Evolutionary conservation across 2,888 invertebrate species (phyloP).

Genomic region (Ceriagrion tenellum): DNA sequence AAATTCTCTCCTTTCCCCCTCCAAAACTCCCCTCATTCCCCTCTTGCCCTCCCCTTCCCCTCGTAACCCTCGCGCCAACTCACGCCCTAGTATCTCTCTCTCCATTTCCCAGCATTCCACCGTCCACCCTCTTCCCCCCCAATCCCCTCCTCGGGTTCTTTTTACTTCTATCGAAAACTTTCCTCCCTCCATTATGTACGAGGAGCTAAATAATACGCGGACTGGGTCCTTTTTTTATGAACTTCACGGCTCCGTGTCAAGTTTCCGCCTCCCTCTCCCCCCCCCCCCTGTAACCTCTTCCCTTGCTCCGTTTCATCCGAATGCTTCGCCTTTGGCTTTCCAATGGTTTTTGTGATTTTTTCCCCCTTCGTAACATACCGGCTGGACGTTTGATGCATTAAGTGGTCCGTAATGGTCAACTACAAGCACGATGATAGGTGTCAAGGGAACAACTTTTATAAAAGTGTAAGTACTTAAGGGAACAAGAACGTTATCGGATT

Average conservation of each 20-base stretch:
- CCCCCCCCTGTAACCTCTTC: background rate
- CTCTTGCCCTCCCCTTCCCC: background rate
- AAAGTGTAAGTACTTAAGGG: too few relatives aligned
- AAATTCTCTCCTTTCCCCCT: background rate
- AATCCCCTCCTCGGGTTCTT: background rate
- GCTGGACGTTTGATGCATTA: background rate
- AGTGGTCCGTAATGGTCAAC: background rate
- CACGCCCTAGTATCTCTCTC: background rate
- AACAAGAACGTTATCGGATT: too few relatives aligned
- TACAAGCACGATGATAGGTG: background rate
- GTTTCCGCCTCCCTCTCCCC: background rate
- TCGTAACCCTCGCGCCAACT: background rate
- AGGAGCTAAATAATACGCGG: background rate
- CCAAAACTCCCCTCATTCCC: background rate
- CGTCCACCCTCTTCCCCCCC: background rate
- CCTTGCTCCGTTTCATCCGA: too few relatives aligned
- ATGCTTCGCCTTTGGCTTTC: background rate
- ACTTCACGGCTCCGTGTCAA: background rate
- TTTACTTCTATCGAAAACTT: background rate
- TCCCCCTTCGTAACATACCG: background rate
- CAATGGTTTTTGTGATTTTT: background rate
- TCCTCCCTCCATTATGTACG: background rate
- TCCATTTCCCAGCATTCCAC: background rate
- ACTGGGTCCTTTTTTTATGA: background rate
- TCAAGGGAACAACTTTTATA: background rate